A percentile compares a stretch with the other conserved stretches of the same genome.
These are phyloP conservation scores for Rhombomys opimus DNA, from an alignment of 2,113 vertebrate species.

Conservation along the genomic window DNA sequence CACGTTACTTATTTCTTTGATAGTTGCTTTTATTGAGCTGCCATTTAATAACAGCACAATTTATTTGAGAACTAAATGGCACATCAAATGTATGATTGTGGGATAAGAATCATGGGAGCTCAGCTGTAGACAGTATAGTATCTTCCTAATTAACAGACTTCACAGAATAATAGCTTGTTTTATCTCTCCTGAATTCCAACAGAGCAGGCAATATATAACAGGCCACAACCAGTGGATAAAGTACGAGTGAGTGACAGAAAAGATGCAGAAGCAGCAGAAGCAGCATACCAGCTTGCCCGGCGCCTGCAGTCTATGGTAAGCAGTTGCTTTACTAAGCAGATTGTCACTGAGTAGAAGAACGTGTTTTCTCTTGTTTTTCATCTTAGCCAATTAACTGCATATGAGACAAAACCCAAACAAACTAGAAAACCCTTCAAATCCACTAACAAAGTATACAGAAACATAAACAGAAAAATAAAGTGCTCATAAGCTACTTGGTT, in stretches of 20 bases:
- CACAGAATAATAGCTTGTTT: not conserved
- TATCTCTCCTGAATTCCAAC: conserved; percentile 58
- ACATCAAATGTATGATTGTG: not conserved
- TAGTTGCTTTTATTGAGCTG: conserved; percentile 22
- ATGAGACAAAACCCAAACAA: conserved; percentile 30
- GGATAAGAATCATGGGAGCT: conserved; percentile 16
- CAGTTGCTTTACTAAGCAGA: not conserved
- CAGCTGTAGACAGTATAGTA: not conserved
- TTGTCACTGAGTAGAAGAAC: not conserved
- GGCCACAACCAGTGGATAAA: conserved; percentile 91
- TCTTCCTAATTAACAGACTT: conserved; percentile 45
- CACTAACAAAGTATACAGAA: not conserved
- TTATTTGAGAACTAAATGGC: conserved; percentile 15
- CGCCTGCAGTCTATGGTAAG: conserved; percentile 96
- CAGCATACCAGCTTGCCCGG: conserved; percentile 95
- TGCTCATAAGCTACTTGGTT: not conserved
- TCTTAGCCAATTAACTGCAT: conserved; percentile 20
- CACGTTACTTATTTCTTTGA: not conserved
- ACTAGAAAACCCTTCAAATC: not conserved
- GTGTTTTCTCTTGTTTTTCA: conserved; percentile 5
- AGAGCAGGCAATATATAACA: conserved; percentile 98
- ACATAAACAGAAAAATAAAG: not conserved
- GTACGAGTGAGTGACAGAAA: conserved; percentile 90
- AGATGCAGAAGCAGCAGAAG: conserved; percentile 90
- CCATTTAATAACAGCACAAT: not conserved